These are phyloP conservation scores for Dascillus cervinus DNA, from an alignment of 2,888 invertebrate species.

Conservation along the genomic window DNA sequence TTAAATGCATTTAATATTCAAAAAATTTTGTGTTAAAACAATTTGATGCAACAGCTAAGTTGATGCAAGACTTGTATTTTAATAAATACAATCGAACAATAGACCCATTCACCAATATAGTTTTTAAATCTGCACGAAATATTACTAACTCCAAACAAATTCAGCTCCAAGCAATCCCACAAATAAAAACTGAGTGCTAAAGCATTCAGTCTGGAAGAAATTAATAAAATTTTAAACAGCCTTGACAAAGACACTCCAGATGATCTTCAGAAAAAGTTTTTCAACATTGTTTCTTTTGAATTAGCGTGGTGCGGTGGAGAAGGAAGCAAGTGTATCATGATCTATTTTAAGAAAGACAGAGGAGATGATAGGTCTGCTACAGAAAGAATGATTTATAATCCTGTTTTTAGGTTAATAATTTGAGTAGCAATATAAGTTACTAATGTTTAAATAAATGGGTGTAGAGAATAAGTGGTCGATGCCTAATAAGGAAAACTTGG, in stretches of 20 bases:
- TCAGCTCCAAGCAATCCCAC: slow-evolving; percentile 9
- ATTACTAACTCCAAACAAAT: slow-evolving; percentile 8
- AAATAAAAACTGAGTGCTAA: slow-evolving; percentile 12
- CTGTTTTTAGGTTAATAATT: too few species aligned
- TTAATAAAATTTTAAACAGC: slow-evolving; percentile 7
- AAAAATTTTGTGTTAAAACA: too few species aligned
- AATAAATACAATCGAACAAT: slow-evolving; percentile 5
- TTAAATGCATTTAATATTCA: too few species aligned
- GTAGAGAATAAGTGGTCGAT: slow-evolving; percentile 15
- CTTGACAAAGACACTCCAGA: slow-evolving; percentile 2
- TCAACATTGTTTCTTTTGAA: slow-evolving; percentile 13
- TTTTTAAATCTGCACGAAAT: slow-evolving; percentile 11
- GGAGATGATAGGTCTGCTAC: neutral
- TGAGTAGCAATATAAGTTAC: too few species aligned
- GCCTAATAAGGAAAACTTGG: slow-evolving; percentile 8
- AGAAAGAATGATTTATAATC: slow-evolving; percentile 17
- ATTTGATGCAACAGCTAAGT: slow-evolving; percentile 12
- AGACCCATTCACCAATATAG: slow-evolving; percentile 9
- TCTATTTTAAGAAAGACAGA: slow-evolving; percentile 4
- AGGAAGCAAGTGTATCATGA: neutral
- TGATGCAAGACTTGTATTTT: slow-evolving; percentile 9
- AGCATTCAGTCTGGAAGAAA: slow-evolving; percentile 8
- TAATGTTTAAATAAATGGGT: too few species aligned
- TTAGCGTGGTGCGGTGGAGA: slow-evolving; percentile 8
- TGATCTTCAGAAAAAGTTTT: slow-evolving; percentile 38